Percentiles rank a stretch among this genome's conserved stretches.
Evolutionary conservation across 2,113 vertebrate genomes (phyloP).

Genomic region (Sphyrna mokarran): DNA sequence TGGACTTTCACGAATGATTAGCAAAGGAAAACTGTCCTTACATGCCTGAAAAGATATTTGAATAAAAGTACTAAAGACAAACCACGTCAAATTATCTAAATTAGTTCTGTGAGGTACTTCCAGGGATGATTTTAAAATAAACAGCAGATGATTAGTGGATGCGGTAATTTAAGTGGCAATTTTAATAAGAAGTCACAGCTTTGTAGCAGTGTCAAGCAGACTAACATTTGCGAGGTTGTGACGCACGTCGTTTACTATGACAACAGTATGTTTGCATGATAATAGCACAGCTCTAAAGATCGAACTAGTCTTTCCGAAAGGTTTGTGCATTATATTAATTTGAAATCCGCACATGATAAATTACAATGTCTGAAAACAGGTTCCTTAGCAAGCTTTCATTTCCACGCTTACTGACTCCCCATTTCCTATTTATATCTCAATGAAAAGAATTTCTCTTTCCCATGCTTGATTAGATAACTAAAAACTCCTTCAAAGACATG

Average conservation of each 20-base stretch:
- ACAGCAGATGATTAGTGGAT: background rate
- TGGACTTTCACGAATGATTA: background rate
- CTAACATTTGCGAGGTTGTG: background rate
- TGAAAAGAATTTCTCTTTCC: background rate
- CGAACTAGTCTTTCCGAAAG: constrained; percentile 1
- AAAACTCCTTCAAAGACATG: background rate
- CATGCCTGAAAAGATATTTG: background rate
- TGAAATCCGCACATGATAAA: background rate
- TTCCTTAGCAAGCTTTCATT: background rate
- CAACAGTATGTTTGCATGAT: constrained; percentile 11
- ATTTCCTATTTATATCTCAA: background rate
- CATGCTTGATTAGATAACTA: background rate
- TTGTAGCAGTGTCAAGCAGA: background rate
- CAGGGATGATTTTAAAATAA: background rate
- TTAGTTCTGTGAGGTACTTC: background rate
- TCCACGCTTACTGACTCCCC: background rate
- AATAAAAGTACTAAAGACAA: background rate
- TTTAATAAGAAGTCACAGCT: constrained; percentile 10
- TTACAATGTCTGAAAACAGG: background rate
- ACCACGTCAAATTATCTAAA: background rate
- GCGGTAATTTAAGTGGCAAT: background rate
- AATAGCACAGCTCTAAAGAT: background rate
- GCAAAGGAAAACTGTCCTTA: background rate
- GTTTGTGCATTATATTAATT: background rate
- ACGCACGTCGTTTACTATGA: constrained; percentile 2